Evolutionary conservation across 2,797 vertebrate genomes (phyloP), one percentile per base, ranked within the genome.

Genomic region (Darevskia mixta): DNA sequence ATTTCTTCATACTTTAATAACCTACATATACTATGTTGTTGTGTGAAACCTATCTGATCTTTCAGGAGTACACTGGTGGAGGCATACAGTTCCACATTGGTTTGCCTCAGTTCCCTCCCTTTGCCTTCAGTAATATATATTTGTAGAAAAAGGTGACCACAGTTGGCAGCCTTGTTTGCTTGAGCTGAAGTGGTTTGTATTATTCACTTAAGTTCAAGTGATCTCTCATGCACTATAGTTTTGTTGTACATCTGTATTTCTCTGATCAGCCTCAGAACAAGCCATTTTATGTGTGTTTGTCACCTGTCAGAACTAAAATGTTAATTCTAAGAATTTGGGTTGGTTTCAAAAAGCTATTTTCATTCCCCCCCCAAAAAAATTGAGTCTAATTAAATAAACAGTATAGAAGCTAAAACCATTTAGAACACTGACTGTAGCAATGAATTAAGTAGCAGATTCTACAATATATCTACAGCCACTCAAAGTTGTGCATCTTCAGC

Each of bases 1-100:
- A 7, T 73, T 83, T 32, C 20, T 92, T 82, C 64, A 78, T 75
- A 72, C 11, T 79, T 84, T 79, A 45, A 82, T 43, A 2, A 4
- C 35, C 11, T 67, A 8, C n/a, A 72, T 29, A 32, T 43, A n/a
- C 43, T 18, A 32, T 64, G 23, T 38, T 64, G 23, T 38, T 32
- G 49, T 23, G 10, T 49, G 43, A 5, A 76, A 64, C 2, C 27
- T 9, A 35, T 29, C 41, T 49, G 13, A 8, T 84, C 67, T 69
- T 45, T 7, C 35, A 84, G 29, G 35, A 71, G 38, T 77, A 77
- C 27, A 5, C 72, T 83, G 11, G 38, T 69, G 17, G 27, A n/a
- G 17, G 4, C 82, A 38, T 41, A n/a, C 35, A 79, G 23, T 61
- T 72, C 35, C 66, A 71, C 18, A 41, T 78, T 58, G n/a, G 35